Conservation (phyloP, 1,140 invertebrate species). For the Pectinophora gossypiella region DNA sequence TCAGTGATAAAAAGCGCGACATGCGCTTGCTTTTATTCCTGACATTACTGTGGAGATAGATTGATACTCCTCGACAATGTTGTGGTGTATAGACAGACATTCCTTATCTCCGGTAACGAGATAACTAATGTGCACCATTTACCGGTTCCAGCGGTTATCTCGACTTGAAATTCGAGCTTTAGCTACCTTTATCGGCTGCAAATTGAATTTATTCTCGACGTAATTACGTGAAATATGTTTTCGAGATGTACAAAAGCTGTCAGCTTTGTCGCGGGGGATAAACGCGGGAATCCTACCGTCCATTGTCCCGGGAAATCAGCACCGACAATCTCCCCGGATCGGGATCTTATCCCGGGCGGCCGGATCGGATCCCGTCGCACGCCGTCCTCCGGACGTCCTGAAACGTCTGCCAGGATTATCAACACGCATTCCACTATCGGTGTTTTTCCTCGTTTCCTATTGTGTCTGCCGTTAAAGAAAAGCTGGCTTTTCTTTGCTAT, state of each 20-base stretch:
- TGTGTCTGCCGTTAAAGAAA: constrained; percentile 11
- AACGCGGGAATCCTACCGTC: constrained; percentile 35
- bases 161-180: not conserved
- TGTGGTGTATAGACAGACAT: constrained; percentile 1
- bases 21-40: not conserved
- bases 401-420: constrained; percentile 52
- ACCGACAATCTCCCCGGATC: constrained; percentile 46
- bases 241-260: constrained; percentile 25
- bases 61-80: not conserved
- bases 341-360: constrained; percentile 35
- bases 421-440: constrained; percentile 34
- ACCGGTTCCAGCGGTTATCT: constrained; percentile 2
- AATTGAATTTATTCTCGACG: not conserved
- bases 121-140: constrained; percentile 3
- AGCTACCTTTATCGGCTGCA: constrained; percentile 2
- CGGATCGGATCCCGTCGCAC: constrained; percentile 37
- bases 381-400: constrained; percentile 41
- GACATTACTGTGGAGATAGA: not conserved
- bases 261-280: constrained; percentile 32
- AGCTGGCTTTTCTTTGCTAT: not conserved
- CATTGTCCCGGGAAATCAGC: constrained; percentile 52
- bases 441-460: constrained; percentile 40
- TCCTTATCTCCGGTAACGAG: constrained; percentile 2
- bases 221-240: not conserved
- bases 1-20: not conserved